Percentiles rank a stretch among this genome's conserved stretches.
Conservation (phyloP, 2,888 invertebrate genomes). For the Periphyllus acericola region DNA sequence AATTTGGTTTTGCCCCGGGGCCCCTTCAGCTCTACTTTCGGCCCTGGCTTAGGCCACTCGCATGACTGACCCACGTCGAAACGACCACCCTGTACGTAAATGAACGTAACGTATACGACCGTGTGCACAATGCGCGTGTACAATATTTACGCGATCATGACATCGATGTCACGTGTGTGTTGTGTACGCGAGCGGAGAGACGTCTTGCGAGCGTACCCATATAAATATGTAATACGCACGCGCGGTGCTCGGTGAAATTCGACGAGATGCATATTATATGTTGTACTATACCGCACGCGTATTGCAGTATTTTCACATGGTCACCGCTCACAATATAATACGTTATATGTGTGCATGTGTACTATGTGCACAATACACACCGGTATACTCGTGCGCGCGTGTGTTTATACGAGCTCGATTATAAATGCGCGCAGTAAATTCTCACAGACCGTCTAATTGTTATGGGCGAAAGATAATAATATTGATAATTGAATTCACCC, state of each 20-base stretch:
- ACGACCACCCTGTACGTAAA: too few species aligned
- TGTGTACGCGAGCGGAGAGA: neutral
- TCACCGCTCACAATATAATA: neutral
- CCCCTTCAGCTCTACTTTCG: too few species aligned
- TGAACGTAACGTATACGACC: too few species aligned
- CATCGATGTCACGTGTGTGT: constrained; percentile 8
- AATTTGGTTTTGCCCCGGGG: too few species aligned
- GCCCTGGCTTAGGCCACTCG: too few species aligned
- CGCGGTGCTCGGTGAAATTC: constrained; percentile 7
- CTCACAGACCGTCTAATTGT: constrained; percentile 52
- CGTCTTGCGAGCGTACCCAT: neutral
- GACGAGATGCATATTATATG: neutral
- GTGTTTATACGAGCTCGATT: neutral
- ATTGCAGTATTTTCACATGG: constrained; percentile 38
- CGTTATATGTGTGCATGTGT: neutral
- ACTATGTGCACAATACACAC: too few species aligned
- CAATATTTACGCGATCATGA: neutral
- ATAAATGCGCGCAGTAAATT: constrained; percentile 19
- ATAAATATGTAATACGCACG: neutral
- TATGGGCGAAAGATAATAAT: constrained; percentile 44
- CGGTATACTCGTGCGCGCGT: neutral
- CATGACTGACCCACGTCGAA: too few species aligned
- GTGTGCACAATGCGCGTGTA: too few species aligned
- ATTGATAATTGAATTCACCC: constrained; percentile 52
- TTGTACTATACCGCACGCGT: neutral